A percentile compares a stretch with the other conserved stretches of the same genome.
Conservation (phyloP, 2,888 invertebrate species). For the Xiphydria camelus region DNA sequence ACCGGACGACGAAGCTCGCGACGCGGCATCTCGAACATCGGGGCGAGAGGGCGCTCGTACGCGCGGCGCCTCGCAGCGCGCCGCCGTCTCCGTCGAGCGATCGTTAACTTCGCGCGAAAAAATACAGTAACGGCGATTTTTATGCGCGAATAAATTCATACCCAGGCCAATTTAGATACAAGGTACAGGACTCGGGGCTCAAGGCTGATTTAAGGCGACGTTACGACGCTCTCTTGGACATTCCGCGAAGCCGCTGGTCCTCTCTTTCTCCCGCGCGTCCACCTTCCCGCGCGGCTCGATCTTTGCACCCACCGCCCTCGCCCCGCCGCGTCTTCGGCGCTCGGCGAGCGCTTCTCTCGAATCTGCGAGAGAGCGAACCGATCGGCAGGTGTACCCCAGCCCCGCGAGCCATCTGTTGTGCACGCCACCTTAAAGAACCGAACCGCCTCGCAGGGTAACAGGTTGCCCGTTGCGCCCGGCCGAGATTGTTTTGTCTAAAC, state of each 20-base stretch:
- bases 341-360: not conserved
- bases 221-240: too few species aligned
- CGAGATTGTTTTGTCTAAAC: conserved; percentile 42
- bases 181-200: conserved; percentile 19
- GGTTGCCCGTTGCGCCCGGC: conserved; percentile 30
- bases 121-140: conserved; percentile 33
- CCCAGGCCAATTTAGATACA: conserved; percentile 38
- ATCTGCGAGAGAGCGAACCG: not conserved
- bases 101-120: conserved; percentile 34
- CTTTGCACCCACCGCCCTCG: not conserved
- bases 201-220: conserved; percentile 19
- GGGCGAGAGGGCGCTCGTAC: too few species aligned
- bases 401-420: conserved; percentile 46
- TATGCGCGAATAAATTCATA: conserved; percentile 37
- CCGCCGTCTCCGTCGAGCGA: conserved; percentile 26
- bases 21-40: conserved; percentile 13
- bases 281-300: not conserved
- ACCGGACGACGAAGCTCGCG: conserved; percentile 10
- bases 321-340: too few species aligned
- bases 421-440: conserved; percentile 31
- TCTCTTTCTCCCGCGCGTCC: not conserved
- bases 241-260: too few species aligned
- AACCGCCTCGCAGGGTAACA: conserved; percentile 35
- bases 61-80: conserved; percentile 1
- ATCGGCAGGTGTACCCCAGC: conserved; percentile 2